Evolutionary conservation across 1,140 invertebrate genomes (phyloP).

Genomic region (Trichonephila clavata): DNA sequence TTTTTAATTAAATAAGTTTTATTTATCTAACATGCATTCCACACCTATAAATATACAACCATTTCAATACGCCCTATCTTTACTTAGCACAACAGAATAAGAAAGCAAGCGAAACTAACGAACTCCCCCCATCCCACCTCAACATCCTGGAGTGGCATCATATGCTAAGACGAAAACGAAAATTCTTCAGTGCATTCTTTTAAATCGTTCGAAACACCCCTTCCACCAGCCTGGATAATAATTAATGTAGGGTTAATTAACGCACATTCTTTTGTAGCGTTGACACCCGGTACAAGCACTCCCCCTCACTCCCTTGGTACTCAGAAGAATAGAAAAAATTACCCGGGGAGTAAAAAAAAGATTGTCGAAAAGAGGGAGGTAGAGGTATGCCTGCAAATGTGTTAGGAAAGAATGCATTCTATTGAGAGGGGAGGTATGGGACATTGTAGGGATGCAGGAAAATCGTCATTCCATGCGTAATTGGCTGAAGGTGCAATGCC

Average conservation of each 20-base stretch:
- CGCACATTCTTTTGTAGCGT: constrained; percentile 34
- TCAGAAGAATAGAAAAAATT: not conserved
- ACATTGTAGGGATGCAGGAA: not conserved
- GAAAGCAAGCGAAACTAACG: not conserved
- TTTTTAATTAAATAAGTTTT: no score
- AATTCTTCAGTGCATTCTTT: constrained; percentile 3
- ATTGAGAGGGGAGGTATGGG: not conserved
- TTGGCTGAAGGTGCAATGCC: not conserved
- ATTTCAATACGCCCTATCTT: no score
- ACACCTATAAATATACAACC: no score
- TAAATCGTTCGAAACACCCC: constrained; percentile 5
- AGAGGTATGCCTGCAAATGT: constrained; percentile 1
- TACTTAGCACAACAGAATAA: not conserved
- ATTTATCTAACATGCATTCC: no score
- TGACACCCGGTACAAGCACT: not conserved
- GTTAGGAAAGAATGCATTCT: constrained; percentile 6
- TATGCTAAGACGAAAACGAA: not conserved
- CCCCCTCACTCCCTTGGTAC: not conserved
- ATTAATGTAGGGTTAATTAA: constrained; percentile 62
- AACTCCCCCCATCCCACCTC: not conserved
- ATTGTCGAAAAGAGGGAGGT: not conserved
- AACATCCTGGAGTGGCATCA: not conserved
- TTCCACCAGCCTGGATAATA: constrained; percentile 22
- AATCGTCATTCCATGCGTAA: constrained; percentile 17
- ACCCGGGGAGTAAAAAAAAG: not conserved